Conservation (phyloP, 1,140 invertebrate species). For the Cryptotermes secundus region DNA sequence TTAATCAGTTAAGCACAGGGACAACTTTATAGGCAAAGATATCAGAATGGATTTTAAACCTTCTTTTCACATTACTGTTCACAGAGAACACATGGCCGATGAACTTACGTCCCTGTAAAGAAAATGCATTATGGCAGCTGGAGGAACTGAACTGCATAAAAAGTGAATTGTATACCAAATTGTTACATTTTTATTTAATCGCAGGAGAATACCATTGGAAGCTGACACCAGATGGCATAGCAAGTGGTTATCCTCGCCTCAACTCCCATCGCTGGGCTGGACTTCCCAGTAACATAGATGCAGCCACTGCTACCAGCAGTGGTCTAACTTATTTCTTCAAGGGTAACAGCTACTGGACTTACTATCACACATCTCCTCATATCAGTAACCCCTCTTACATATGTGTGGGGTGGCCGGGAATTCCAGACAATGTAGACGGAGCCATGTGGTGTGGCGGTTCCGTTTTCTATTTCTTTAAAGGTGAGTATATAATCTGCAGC, state of each 20-base stretch:
- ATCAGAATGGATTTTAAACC: no score
- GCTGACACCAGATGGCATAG: slow-evolving; percentile 76
- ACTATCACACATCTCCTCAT: slow-evolving; percentile 46
- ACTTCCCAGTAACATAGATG: slow-evolving; percentile 81
- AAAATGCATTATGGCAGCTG: no score
- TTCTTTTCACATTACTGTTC: no score
- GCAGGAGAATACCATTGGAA: slow-evolving; percentile 77
- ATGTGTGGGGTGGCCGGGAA: not conserved
- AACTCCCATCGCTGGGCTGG: slow-evolving; percentile 80
- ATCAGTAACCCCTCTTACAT: not conserved
- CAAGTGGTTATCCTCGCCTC: slow-evolving; percentile 74
- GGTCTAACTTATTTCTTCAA: not conserved
- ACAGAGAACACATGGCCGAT: no score
- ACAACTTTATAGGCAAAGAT: no score
- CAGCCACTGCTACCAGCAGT: slow-evolving; percentile 42
- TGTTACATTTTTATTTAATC: slow-evolving; percentile 28
- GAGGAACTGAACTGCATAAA: no score
- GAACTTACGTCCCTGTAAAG: no score
- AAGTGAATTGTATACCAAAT: no score
- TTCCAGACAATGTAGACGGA: not conserved
- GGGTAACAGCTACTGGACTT: not conserved
- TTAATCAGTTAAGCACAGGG: no score
- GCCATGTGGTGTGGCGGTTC: not conserved
- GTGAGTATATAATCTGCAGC: not conserved
- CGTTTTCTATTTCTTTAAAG: slow-evolving; percentile 8